Base-by-base conservation (phyloP, 2,888 invertebrate genomes). In the Chrysomela aeneicollis region DNA sequence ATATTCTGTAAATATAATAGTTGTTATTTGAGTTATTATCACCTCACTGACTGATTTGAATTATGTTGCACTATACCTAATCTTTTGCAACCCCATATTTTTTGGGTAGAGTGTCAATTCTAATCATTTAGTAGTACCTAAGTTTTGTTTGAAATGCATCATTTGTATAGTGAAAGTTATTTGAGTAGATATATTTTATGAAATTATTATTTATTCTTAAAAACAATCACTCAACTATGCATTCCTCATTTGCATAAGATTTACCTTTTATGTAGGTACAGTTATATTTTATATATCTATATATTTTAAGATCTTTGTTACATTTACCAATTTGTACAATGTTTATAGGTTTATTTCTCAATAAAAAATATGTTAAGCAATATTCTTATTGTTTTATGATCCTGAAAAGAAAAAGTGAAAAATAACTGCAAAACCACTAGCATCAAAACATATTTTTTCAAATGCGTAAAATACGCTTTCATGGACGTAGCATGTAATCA, bases 41-140 rank as follows among this genome's bases (percentile, higher is more conserved):
- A 54, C 55, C 46, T 18, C 30, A 18, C 30, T 57, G 57, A 57
- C 57, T 57, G 57, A 55, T 42, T 55, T 42, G 21, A 57, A 47
- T 26, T 46, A 21, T 49, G 6, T 37, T 35, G 57, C 57, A 57
- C 57, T 22, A 37, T 26, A 5, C n/a, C n/a, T n/a, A n/a, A n/a
- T 42, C 18, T 46, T 60, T 55, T 54, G 32, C 22, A 62, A 37
- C 61, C 60, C 67, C 54, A 64, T 61, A 37, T 26, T 49, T n/a
- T 35, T 67, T 66, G 57, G 67, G 63, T 59, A 59, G 73, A 73
- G 74, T 74, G 73, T 73, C 61, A 57, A 72, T 70, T 74, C 74
- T 74, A 74, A 73, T 74, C 73, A 72, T 66, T 58, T 9, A 21
- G 61, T 57, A 57, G 47, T 46, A 46, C 46, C 46, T 46, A 21